Percentiles rank a stretch among this genome's conserved stretches.
These are phyloP conservation scores for Caenorhabditis sp. DNA, from an alignment of 2,888 invertebrate species.

Conservation along the genomic window DNA sequence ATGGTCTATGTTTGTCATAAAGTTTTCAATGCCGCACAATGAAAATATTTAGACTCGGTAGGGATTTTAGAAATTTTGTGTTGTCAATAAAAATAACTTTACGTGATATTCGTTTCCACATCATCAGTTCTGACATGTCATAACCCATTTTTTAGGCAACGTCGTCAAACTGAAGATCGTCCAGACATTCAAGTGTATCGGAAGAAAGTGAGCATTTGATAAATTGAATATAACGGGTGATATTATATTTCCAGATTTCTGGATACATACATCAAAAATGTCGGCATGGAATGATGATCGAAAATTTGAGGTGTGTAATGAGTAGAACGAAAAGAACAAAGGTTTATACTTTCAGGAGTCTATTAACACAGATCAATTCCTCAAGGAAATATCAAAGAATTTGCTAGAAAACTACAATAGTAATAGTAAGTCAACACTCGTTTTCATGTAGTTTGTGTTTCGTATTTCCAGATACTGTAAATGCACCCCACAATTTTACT, in stretches of 20 bases:
- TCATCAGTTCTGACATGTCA: too few relatives aligned
- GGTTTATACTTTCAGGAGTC: neutral
- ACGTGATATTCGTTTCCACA: too few relatives aligned
- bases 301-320: neutral
- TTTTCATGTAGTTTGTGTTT: neutral
- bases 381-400: neutral
- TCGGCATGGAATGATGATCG: neutral
- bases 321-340: neutral
- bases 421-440: neutral
- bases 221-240: too few relatives aligned
- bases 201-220: too few relatives aligned
- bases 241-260: neutral
- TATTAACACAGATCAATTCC: neutral
- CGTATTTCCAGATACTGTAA: neutral
- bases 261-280: neutral
- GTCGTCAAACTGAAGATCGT: too few relatives aligned
- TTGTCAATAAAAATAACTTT: too few relatives aligned
- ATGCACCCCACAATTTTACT: neutral
- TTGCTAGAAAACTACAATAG: neutral
- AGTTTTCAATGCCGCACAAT: too few relatives aligned
- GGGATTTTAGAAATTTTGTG: too few relatives aligned
- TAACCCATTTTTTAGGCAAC: too few relatives aligned
- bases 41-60: too few relatives aligned
- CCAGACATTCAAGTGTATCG: too few relatives aligned
- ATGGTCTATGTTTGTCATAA: too few relatives aligned